Percentiles rank a stretch among this genome's conserved stretches.
Conservation (phyloP, 2,888 invertebrate genomes). For the Tinea trinotella region DNA sequence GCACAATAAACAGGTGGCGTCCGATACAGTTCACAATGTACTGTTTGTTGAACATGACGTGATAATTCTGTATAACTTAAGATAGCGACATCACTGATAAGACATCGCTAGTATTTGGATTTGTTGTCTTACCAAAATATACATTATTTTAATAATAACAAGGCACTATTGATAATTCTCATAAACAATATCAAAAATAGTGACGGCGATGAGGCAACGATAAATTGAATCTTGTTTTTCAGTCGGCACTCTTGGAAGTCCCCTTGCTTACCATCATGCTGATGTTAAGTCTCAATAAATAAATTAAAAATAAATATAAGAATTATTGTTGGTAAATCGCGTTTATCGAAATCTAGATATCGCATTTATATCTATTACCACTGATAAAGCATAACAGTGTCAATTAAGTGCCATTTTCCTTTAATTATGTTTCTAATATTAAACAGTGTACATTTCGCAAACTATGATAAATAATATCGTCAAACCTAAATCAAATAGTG, state of each 20-base stretch:
- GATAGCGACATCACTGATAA: conserved; percentile 69
- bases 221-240: no score
- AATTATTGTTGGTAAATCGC: not conserved
- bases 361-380: not conserved
- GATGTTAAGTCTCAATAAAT: no score
- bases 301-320: not conserved
- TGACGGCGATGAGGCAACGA: no score
- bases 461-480: not conserved
- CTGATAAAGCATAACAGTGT: not conserved
- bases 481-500: no score
- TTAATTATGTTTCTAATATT: not conserved
- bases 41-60: conserved; percentile 41
- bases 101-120: conserved; percentile 23
- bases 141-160: not conserved
- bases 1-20: conserved; percentile 41
- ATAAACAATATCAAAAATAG: no score
- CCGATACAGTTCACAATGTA: conserved; percentile 39
- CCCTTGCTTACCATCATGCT: no score
- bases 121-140: not conserved
- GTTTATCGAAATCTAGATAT: conserved; percentile 6
- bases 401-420: not conserved
- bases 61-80: conserved; percentile 58
- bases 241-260: no score
- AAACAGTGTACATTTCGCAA: not conserved
- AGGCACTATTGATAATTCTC: no score